Base-by-base conservation (phyloP, 2,888 invertebrate genomes). In the Ctena decussata region DNA sequence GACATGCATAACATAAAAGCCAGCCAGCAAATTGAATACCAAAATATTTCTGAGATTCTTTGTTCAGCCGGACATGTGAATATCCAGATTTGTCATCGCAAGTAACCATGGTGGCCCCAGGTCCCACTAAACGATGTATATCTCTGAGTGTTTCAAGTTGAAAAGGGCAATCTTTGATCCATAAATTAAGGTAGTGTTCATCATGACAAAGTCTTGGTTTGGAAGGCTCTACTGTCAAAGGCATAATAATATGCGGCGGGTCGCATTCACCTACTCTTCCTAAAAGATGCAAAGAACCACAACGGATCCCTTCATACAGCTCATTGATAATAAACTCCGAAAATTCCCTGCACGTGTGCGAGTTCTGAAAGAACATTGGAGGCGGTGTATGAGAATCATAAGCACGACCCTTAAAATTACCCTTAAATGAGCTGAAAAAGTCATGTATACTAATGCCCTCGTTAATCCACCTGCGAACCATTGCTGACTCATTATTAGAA, bases 151-250 rank as follows among this genome's bases (percentile, higher is more conserved):
- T 86, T 21, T 84, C 78, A 5, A 86, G 39, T 15, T 21, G 8
- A 57, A 84, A 87, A 18, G 80, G 73, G 12, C 35, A 49, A 72
- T 84, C 84, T 39, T 41, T 30, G n/a, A 84, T 73, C 82, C 77
- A 84, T 2, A 82, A 32, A 60, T 84, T 84, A 30, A 84, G 27
- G 70, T 79, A 87, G 15, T 81, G 21, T 35, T 84, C 78, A 57
- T 87, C 84, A 73, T 81, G 82, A 44, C 86, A 87, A 0, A 87
- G 32, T 21, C 87, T 46, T 2, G 79, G 84, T 60, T 84, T 87
- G 15, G 72, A 72, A 0, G 79, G 79, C 35, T 87, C 84, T 41
- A 84, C 44, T 21, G 87, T 87, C 21, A 84, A 35, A 0, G 82
- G 79, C 46, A 82, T 44, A 21, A 82, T 44, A 18, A 85, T 35